Evolutionary conservation across 1,140 invertebrate genomes (phyloP).

Genomic region (Acarapis woodi): DNA sequence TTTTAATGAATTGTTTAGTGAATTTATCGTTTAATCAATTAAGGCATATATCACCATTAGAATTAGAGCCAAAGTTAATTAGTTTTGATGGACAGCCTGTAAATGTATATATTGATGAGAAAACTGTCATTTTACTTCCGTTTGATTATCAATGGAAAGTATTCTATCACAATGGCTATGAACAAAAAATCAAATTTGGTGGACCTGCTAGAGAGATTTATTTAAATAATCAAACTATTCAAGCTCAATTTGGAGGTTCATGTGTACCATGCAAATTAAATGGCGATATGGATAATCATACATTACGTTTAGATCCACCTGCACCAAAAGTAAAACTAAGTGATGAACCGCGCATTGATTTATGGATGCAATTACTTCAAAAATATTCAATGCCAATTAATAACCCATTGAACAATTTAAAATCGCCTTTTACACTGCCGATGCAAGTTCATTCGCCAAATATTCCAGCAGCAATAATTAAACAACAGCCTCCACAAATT

Average conservation of each 20-base stretch:
- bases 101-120: conserved; percentile 14
- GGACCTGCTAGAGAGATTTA: conserved; percentile 68
- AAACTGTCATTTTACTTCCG: conserved; percentile 10
- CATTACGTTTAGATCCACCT: conserved; percentile 44
- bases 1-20: conserved; percentile 4
- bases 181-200: conserved; percentile 45
- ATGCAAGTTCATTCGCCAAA: conserved; percentile 7
- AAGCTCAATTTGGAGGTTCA: conserved; percentile 68
- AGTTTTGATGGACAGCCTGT: conserved; percentile 27
- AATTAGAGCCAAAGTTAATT: conserved; percentile 41
- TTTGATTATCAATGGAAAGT: conserved; percentile 7
- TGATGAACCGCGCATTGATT: conserved; percentile 14
- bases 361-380: conserved; percentile 4
- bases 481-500: no score
- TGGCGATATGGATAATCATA: conserved; percentile 33
- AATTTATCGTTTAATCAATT: conserved; percentile 7
- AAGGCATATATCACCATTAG: conserved; percentile 1
- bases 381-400: background rate
- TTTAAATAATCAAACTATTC: conserved; percentile 51
- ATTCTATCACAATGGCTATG: conserved; percentile 16
- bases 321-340: conserved; percentile 33
- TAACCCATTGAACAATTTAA: background rate
- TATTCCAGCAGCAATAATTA: conserved; percentile 9
- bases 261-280: conserved; percentile 51
- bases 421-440: background rate